Percentiles rank a stretch among this genome's conserved stretches.
phyloP scores from a whole-genome alignment of 2,797 vertebrate genomes.

The Delichon dasypus region DNA sequence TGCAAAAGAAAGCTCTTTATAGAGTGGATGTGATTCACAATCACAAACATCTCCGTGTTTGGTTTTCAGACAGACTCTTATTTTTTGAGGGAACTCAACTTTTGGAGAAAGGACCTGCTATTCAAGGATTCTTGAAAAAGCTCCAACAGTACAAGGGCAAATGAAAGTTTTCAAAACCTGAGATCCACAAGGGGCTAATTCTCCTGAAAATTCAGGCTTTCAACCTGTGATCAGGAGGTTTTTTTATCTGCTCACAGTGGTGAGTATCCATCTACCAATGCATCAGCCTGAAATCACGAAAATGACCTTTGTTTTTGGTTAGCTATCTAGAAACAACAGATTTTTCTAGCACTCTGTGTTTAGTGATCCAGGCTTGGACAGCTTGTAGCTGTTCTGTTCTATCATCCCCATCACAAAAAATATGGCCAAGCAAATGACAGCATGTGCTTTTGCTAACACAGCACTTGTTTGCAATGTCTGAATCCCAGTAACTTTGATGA shows the following conservation, averaged over 20 bases:
- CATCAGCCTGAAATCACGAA: slow-evolving; percentile 78
- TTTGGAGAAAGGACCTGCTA: not conserved
- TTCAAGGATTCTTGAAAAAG: not conserved
- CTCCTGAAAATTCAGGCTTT: not conserved
- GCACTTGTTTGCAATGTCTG: not conserved
- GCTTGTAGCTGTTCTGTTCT: not conserved
- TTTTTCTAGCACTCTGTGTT: slow-evolving; percentile 74
- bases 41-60: not conserved
- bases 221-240: not conserved
- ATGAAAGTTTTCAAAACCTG: not conserved
- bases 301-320: slow-evolving; percentile 28
- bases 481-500: not conserved
- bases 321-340: slow-evolving; percentile 79
- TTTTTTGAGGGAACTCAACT: slow-evolving; percentile 7
- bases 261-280: slow-evolving; percentile 50
- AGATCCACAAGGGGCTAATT: not conserved
- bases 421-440: not conserved
- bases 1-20: not conserved
- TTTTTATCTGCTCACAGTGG: not conserved
- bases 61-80: not conserved
- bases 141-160: not conserved
- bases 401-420: not conserved
- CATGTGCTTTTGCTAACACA: not conserved
- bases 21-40: not conserved
- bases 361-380: not conserved